Conservation (phyloP, 1,140 invertebrate genomes). For the Drosophila nasuta region DNA sequence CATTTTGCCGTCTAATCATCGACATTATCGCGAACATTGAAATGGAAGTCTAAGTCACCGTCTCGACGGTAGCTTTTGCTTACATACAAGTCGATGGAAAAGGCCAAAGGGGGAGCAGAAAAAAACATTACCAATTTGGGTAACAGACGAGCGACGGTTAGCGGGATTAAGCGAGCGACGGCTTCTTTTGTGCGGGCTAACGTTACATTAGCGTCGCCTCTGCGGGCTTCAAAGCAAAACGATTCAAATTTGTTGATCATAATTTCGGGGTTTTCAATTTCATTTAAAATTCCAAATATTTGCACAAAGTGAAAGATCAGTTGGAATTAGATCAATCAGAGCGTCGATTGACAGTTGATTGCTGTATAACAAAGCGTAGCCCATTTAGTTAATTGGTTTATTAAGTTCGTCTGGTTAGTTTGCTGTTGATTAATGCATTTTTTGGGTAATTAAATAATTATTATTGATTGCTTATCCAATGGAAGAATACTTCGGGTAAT, state of each 20-base stretch:
- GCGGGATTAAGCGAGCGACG: not conserved
- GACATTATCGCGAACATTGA: constrained; percentile 76
- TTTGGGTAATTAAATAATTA: not conserved
- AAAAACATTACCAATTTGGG: constrained; percentile 48
- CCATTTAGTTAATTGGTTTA: constrained; percentile 47
- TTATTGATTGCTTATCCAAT: constrained; percentile 4
- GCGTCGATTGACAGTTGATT: not conserved
- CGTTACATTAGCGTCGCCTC: constrained; percentile 32
- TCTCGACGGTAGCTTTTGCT: constrained; percentile 56
- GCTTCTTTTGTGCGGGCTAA: constrained; percentile 39
- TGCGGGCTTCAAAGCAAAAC: constrained; percentile 15
- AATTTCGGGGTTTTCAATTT: constrained; percentile 41
- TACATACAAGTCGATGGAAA: constrained; percentile 16
- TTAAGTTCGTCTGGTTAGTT: constrained; percentile 4
- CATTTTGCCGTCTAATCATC: constrained; percentile 75
- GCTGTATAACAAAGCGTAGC: constrained; percentile 19
- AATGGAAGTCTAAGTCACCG: constrained; percentile 69
- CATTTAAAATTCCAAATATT: constrained; percentile 54
- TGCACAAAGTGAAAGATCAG: constrained; percentile 58
- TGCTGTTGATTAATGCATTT: constrained; percentile 19
- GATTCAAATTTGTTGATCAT: constrained; percentile 25
- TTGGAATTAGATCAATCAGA: constrained; percentile 28
- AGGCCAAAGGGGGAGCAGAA: constrained; percentile 19
- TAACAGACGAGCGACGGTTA: constrained; percentile 16
- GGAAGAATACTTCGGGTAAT: not conserved